Evolutionary conservation across 1,140 invertebrate genomes (phyloP), one percentile per base, ranked within the genome.

Genomic region (Drosophila sechellia): DNA sequence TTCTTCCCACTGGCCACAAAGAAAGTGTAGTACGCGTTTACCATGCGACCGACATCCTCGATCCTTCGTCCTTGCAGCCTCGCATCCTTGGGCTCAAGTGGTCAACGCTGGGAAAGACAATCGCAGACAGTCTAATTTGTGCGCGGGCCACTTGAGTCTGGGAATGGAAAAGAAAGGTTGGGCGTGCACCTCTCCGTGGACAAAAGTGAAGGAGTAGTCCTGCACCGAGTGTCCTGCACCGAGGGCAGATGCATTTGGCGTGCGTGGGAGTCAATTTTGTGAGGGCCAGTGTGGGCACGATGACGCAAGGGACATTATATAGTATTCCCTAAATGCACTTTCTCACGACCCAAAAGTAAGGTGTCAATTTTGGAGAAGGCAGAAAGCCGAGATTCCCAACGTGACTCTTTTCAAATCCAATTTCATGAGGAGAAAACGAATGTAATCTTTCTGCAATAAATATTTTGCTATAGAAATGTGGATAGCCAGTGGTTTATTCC

Each of bases 1-100:
- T 43, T 15, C 45, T 70, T 65, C 60, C 74, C 75, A 72, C 55
- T 76, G 79, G 60, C 48, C 79, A 84, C 68, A 89, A 84, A 80
- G 80, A 89, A 84, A 89, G 68, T 80, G 73, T 79, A 79, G 80
- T 79, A 84, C 76, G 81, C 85, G 77, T 89, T 80, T 71, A 87
- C 79, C 85, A 89, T 89, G 80, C 84, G 84, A 57, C 72, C 49
- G 57, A 52, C 12, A 60, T 48, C 27, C 31, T 39, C 11, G 22
- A 15, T 50, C 10, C 31, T 42, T 42, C n/a, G n/a, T 15, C 40
- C 17, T 20, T 1, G 10, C 15, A 20, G 4, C 10, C 10, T 43
- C 17, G n/a, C 34, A 42, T 60, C 22, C 22, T 46, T 12, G 25
- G 35, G 31, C 59, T 89, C 84, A 89, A 89, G 85, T 89, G 84